Base-by-base conservation (phyloP, 2,888 invertebrate species). In the Agrilus mali region DNA sequence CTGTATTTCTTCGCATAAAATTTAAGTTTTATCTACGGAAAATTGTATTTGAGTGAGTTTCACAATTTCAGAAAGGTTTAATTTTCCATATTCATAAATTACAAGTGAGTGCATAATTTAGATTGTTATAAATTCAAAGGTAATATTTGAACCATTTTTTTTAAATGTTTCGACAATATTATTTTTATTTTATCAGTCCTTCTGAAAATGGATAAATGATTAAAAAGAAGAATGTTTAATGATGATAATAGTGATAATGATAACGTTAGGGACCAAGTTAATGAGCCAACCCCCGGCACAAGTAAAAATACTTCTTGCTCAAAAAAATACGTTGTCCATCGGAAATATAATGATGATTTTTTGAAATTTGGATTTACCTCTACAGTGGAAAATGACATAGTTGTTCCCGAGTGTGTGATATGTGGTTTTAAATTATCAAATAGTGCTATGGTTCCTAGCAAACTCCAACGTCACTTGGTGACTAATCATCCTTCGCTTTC, bases 381-480 rank as follows among this genome's bases (percentile, higher is more conserved):
- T 32, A 37, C 37, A 36, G 33, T 16, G 34, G n/a, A n/a, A n/a
- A n/a, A n/a, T n/a, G n/a, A n/a, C n/a, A n/a, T n/a, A 31, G 17
- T 15, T 38, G 42, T 42, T 38, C 42, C 41, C n/a, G 37, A 37
- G 38, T 45, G 38, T 42, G 34, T 42, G 34, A 36, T 44, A 33
- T 41, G 41, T 41, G 33, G 41, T 13, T 32, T 14, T 17, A 33
- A 33, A 33, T 45, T 44, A 27, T 42, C 42, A 47, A 47, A 47
- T 33, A 42, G 44, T 45, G 45, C 42, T 45, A 47, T 47, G 45
- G 45, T 47, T 45, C 47, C 42, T 40, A 47, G 47, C 47, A 45
- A 47, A 17, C 44, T 47, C 39, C 47, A 45, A 47, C 47, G 45
- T 45, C 45, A 47, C 44, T 44, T 47, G 41, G 15, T 45, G 34